Evolutionary conservation across 2,113 vertebrate genomes (phyloP).

Genomic region (Okapia johnstoni): DNA sequence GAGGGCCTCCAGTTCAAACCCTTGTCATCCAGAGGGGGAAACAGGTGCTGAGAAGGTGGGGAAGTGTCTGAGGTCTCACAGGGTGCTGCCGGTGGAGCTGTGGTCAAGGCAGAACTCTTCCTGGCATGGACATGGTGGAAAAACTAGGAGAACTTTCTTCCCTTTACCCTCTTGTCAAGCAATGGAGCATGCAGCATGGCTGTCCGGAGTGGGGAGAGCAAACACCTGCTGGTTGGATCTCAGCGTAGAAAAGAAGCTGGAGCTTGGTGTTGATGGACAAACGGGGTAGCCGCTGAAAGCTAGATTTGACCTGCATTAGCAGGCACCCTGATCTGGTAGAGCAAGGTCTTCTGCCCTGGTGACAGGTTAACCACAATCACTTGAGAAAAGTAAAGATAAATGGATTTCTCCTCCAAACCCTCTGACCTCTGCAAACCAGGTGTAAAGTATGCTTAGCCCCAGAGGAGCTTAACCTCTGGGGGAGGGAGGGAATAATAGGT

Average conservation of each 20-base stretch:
- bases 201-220: neutral
- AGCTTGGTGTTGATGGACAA: neutral
- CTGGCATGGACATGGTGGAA: neutral
- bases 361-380: slow-evolving; percentile 48
- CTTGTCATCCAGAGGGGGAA: neutral
- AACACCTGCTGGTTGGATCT: neutral
- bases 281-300: neutral
- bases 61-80: neutral
- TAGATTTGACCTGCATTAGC: neutral
- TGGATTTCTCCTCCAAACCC: neutral
- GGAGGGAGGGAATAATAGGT: neutral
- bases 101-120: neutral
- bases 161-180: neutral
- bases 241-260: neutral
- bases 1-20: neutral
- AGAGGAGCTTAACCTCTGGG: neutral
- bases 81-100: neutral
- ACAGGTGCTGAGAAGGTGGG: neutral
- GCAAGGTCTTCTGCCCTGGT: slow-evolving; percentile 13
- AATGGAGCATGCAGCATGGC: neutral
- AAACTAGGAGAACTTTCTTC: neutral
- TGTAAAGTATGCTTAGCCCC: neutral
- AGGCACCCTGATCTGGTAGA: neutral
- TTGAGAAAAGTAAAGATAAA: slow-evolving; percentile 41
- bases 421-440: slow-evolving; percentile 21